Base-by-base conservation (phyloP, 2,113 vertebrate genomes). In the Eublepharis macularius region DNA sequence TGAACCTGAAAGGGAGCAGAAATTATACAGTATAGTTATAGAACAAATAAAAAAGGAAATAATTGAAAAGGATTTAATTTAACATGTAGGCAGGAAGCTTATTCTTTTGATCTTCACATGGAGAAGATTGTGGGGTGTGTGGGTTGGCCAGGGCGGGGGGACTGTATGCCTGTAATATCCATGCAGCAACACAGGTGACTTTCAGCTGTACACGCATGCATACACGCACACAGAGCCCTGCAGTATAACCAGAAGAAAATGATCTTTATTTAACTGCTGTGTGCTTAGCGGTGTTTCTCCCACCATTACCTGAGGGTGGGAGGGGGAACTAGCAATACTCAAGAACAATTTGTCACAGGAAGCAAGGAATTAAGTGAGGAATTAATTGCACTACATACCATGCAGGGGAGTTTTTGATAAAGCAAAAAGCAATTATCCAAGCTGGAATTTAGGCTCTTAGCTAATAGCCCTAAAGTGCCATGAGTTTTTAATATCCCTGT, bases 281-380 rank as follows among this genome's bases (percentile, higher is more conserved):
- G n/a, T 3, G 32, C 32, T 47, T 75, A 45, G 24, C 51, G 39
- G n/a, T 63, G 36, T 29, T 43, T 32, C 36, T 51, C 57, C 21
- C 82, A 65, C 72, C 19, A 36, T 39, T 10, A 11, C 3, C 7
- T 73, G 34, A 43, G 51, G 10, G 12, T 6, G 5, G 57, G 57
- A 21, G 60, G 60, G 81, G 39, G 16, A 32, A 39, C 17, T 11
- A 65, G 73, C 60, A 66, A 6, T 14, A 65, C 60, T 47, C 10
- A 32, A 29, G 57, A 66, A 36, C 60, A 39, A 26, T 68, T 68
- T 51, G 65, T 66, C 13, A 34, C 21, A 32, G 43, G 60, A 68
- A 68, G 72, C 49, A 57, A 83, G 77, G 43, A 63, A 75, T 76
- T 76, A 76, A 76, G 72, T 66, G 73, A 83, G 77, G 43, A 63